phyloP scores from a whole-genome alignment of 2,113 vertebrate species.

The Puntigrus tetrazona region DNA sequence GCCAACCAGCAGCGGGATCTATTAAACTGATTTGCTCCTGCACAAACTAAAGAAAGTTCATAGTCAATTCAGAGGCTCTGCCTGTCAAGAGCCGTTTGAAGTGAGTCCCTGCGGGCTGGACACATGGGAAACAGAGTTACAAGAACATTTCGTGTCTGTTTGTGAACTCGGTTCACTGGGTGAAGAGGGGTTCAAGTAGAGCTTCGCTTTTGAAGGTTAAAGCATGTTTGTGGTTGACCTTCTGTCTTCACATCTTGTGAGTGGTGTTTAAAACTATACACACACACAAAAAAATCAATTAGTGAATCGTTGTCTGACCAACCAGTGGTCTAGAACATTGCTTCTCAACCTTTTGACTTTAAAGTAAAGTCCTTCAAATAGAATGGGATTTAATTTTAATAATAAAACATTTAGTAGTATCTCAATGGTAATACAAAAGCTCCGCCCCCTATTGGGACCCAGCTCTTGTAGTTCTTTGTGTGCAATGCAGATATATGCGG shows the following conservation, averaged over 20 bases:
- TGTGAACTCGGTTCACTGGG: not conserved
- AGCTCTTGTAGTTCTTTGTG: too few species aligned
- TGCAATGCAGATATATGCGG: too few species aligned
- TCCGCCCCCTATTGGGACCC: too few species aligned
- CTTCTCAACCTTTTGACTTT: not conserved
- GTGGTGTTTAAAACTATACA: too few species aligned
- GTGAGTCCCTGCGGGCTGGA: not conserved
- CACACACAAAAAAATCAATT: too few species aligned
- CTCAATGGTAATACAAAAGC: too few species aligned
- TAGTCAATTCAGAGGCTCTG: not conserved
- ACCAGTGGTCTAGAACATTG: not conserved
- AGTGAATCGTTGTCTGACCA: not conserved
- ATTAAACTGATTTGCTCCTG: not conserved
- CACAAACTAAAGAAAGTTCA: not conserved
- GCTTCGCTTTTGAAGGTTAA: not conserved
- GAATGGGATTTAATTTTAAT: too few species aligned
- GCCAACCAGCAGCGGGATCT: not conserved
- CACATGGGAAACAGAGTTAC: not conserved
- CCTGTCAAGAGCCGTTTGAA: not conserved
- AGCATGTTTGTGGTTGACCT: not conserved
- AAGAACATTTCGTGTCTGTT: not conserved
- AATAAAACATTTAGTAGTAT: too few species aligned
- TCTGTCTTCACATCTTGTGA: too few species aligned
- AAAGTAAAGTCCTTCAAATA: too few species aligned
- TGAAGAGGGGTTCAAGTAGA: not conserved